Conservation (phyloP, 1,140 invertebrate genomes). For the Oreohelix idahoensis region DNA sequence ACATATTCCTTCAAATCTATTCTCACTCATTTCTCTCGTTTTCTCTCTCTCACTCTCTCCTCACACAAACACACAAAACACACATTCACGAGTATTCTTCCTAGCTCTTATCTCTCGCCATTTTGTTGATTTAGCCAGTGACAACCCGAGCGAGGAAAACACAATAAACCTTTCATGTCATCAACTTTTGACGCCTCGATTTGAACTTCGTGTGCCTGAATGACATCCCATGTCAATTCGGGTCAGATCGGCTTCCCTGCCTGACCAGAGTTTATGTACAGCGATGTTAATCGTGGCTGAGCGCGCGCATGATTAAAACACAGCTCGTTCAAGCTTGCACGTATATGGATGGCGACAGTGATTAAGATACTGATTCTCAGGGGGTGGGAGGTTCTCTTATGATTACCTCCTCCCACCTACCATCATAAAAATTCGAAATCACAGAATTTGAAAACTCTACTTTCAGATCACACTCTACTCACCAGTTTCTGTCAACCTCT, state of each 20-base stretch:
- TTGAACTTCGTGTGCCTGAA: constrained; percentile 6
- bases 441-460: neutral
- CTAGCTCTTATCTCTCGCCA: neutral
- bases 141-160: neutral
- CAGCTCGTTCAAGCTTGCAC: neutral
- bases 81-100: neutral
- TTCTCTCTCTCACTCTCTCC: neutral
- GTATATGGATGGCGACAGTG: neutral
- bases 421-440: neutral
- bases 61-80: neutral
- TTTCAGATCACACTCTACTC: neutral
- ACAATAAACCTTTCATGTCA: constrained; percentile 13
- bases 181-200: constrained; percentile 11
- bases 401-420: neutral
- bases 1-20: no score
- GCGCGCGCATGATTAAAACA: constrained; percentile 2
- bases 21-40: neutral
- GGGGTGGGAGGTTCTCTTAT: neutral
- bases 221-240: constrained; percentile 4
- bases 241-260: neutral
- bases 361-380: constrained; percentile 1
- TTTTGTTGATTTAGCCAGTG: neutral
- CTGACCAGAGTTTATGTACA: constrained; percentile 12
- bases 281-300: constrained; percentile 7
- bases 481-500: neutral